Evolutionary conservation across 2,797 vertebrate species (phyloP), one percentile per base, ranked within the genome.

Genomic region (Astyanax mexicanus): DNA sequence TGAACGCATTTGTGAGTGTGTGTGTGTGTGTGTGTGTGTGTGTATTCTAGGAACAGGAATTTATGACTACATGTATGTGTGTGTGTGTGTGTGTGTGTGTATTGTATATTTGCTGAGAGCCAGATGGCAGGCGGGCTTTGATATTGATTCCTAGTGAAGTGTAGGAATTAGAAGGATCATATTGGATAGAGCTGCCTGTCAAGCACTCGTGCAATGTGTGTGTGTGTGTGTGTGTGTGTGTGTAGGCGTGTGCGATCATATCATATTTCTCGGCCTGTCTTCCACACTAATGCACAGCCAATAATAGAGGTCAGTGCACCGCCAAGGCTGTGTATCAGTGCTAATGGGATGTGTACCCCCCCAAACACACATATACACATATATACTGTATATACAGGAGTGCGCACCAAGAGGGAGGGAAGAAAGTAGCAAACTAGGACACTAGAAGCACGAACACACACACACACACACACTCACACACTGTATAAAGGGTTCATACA

Each of bases 61-160:
- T n/a, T n/a, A n/a, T n/a, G n/a, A n/a, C n/a, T n/a, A n/a, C n/a
- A n/a, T n/a, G n/a, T n/a, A n/a, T 57, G 55, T 47, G 60, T 49
- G 62, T 60, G 45, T 32, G 49, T 3, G 70, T 7, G n/a, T 69
- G 65, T 45, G 38, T 49, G 27, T 40, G 38, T 27, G 29, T 45
- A 32, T 52, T 57, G 51, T 6, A 8, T 42, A 45, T 70, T 76
- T 70, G 44, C 69, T 54, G 58, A 74, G 38, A 55, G 74, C 69
- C 77, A 82, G 81, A 82, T 82, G 70, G 70, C 52, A 54, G 37
- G 38, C 44, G 62, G n/a, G 38, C 21, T 29, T 40, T 54, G n/a
- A 19, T 82, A 82, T 82, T 80, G 81, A 82, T 82, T 82, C 77
- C 3, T 52, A 57, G 74, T 74, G 74, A 80, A 77, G 77, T 71